Conservation (phyloP, 2,888 invertebrate genomes). For the Chydorus sphaericus region DNA sequence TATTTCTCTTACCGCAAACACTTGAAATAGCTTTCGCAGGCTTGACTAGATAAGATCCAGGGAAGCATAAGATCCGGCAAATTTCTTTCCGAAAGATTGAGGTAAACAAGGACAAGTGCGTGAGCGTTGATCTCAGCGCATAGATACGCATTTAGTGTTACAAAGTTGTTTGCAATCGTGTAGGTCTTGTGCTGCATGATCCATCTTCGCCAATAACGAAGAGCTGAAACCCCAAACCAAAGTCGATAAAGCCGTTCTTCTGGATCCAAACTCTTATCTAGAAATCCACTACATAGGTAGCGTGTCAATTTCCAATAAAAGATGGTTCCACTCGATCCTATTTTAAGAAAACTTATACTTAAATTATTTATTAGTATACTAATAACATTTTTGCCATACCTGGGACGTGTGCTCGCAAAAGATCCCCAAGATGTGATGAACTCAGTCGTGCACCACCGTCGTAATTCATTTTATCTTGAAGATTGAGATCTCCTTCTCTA, state of each 20-base stretch:
- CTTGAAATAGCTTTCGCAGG: slow-evolving; percentile 2
- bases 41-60: neutral
- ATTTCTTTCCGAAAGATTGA: neutral
- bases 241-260: neutral
- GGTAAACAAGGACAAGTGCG: neutral
- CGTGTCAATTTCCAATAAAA: neutral
- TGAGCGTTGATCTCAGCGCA: neutral
- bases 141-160: neutral
- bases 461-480: slow-evolving; percentile 1
- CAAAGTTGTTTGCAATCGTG: neutral
- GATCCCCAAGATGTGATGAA: neutral
- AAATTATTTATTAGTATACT: too few relatives aligned
- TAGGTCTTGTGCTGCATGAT: neutral
- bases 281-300: neutral
- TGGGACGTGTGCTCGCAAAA: neutral
- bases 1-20: too few relatives aligned
- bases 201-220: neutral
- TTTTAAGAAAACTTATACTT: neutral
- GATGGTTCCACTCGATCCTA: neutral
- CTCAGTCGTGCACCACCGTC: neutral
- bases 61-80: neutral
- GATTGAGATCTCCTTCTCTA: neutral
- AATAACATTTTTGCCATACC: too few relatives aligned
- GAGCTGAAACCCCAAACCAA: neutral
- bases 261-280: neutral